Percentiles rank a stretch among this genome's conserved stretches.
Evolutionary conservation across 2,888 invertebrate genomes (phyloP).

Genomic region (Chydorus sphaericus): DNA sequence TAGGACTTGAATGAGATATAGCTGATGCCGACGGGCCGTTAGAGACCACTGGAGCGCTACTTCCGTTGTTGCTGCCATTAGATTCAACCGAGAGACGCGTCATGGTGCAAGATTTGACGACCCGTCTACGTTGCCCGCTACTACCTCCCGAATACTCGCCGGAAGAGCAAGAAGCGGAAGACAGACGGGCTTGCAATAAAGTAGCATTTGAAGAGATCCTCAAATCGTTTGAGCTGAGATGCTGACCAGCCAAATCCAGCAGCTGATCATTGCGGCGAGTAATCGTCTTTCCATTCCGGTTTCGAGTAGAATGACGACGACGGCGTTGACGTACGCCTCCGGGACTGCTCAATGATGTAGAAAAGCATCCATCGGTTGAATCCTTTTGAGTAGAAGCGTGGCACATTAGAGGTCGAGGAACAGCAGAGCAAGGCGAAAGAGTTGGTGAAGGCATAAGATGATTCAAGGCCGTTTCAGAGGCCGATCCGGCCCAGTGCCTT

Average conservation of each 20-base stretch:
- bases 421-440: neutral
- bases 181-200: neutral
- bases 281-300: neutral
- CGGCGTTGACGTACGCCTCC: neutral
- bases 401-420: neutral
- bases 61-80: too few relatives aligned
- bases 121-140: neutral
- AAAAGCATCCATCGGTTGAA: neutral
- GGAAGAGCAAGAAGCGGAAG: constrained; percentile 1
- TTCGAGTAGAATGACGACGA: neutral
- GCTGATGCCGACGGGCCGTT: neutral
- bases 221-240: neutral
- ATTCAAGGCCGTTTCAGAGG: constrained; percentile 77
- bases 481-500: constrained; percentile 58
- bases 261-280: neutral
- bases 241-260: neutral
- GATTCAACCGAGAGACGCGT: neutral
- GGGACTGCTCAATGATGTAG: neutral
- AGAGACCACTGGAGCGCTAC: neutral
- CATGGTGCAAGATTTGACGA: neutral
- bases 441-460: constrained; percentile 39
- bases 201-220: neutral
- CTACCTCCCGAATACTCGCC: neutral
- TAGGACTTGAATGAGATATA: neutral
- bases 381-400: neutral